These are phyloP conservation scores for Cynopterus sphinx DNA, from an alignment of 2,797 vertebrate genomes.

Conservation along the genomic window DNA sequence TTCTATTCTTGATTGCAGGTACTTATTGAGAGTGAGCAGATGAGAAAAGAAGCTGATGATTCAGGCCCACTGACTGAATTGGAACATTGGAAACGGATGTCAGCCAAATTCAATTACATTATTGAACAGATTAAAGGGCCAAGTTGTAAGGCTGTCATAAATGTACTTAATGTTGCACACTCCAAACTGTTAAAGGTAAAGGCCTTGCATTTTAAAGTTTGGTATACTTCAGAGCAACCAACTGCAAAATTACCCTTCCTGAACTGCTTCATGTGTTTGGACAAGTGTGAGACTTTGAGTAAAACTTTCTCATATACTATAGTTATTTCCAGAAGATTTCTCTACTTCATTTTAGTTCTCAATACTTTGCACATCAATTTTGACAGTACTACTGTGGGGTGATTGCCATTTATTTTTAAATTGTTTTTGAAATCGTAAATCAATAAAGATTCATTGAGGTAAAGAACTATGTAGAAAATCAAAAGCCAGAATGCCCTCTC, in stretches of 20 bases:
- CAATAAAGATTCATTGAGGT: background rate
- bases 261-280: background rate
- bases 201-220: background rate
- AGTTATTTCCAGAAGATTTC: background rate
- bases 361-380: background rate
- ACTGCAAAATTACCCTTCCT: background rate
- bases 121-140: conserved; percentile 89
- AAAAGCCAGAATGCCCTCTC: background rate
- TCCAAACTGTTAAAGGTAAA: conserved; percentile 89
- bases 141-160: conserved; percentile 87
- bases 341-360: background rate
- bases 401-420: conserved; percentile 21
- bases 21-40: conserved; percentile 86
- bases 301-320: background rate
- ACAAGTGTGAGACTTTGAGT: background rate
- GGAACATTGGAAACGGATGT: conserved; percentile 89
- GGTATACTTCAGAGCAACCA: background rate
- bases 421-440: conserved; percentile 35
- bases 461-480: background rate
- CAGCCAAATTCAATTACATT: conserved; percentile 88
- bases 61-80: conserved; percentile 89
- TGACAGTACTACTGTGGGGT: background rate
- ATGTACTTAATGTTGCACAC: conserved; percentile 85
- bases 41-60: conserved; percentile 86
- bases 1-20: conserved; percentile 82